Conservation (phyloP, 2,113 vertebrate species). For the Eclectus roratus region DNA sequence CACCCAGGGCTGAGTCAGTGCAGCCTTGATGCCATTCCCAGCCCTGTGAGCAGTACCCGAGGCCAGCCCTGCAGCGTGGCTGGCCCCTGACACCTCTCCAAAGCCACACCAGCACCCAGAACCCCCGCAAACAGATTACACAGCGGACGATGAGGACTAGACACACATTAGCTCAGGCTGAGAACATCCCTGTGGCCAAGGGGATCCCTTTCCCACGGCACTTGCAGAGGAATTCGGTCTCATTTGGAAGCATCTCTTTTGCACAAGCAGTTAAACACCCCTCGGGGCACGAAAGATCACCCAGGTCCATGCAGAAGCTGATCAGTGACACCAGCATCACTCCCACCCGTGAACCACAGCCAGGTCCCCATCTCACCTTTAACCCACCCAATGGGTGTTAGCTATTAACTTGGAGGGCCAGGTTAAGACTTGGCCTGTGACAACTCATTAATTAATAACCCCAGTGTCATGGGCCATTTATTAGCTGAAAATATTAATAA, state of each 20-base stretch:
- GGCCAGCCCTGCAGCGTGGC: neutral
- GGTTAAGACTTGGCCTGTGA: neutral
- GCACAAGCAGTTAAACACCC: neutral
- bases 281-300: neutral
- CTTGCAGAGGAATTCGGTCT: neutral
- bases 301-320: neutral
- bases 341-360: neutral
- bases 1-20: neutral
- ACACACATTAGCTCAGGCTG: neutral
- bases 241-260: rapidly evolving
- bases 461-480: constrained; percentile 30
- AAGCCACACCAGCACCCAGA: neutral
- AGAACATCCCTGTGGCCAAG: neutral
- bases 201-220: neutral
- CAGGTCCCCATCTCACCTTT: neutral
- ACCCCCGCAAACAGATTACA: neutral
- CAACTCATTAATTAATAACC: constrained; percentile 45
- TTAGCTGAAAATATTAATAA: constrained; percentile 37
- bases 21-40: neutral
- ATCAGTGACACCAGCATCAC: rapidly evolving
- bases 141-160: neutral
- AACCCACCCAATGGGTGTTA: neutral
- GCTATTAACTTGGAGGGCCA: neutral
- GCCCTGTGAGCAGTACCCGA: rapidly evolving
- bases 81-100: neutral